Evolutionary conservation across 2,113 vertebrate genomes (phyloP).

Genomic region (Macquaria australasica): DNA sequence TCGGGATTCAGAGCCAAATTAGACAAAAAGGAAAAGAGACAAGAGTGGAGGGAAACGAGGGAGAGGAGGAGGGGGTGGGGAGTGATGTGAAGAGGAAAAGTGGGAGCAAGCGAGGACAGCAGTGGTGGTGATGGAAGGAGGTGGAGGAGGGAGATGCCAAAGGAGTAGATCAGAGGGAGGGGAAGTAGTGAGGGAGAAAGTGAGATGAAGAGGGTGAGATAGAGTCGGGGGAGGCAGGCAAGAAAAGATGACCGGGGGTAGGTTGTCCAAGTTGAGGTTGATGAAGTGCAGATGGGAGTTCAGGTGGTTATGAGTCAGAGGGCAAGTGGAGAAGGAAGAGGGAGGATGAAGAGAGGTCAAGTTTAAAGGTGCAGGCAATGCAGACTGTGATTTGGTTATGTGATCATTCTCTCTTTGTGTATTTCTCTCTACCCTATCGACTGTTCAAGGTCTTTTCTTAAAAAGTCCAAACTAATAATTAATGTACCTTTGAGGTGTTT

Average conservation of each 20-base stretch:
- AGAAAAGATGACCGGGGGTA: background rate
- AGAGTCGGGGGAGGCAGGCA: background rate
- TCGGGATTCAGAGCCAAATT: conserved; percentile 28
- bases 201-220: conserved; percentile 14
- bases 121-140: conserved; percentile 22
- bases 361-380: background rate
- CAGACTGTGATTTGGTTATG: background rate
- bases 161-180: background rate
- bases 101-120: conserved; percentile 41
- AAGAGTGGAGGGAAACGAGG: conserved; percentile 32
- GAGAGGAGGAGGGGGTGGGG: background rate
- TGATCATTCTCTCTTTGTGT: background rate
- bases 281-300: conserved; percentile 1
- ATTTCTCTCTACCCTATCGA: background rate
- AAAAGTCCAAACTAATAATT: background rate
- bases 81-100: conserved; percentile 19
- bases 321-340: background rate
- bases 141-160: background rate
- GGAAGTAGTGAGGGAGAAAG: background rate
- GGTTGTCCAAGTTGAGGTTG: background rate
- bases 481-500: background rate
- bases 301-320: conserved; percentile 15
- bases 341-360: background rate
- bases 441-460: background rate
- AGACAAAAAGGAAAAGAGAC: conserved; percentile 66